Conservation (phyloP, 1,140 invertebrate genomes). For the Drosophila baimaii region DNA sequence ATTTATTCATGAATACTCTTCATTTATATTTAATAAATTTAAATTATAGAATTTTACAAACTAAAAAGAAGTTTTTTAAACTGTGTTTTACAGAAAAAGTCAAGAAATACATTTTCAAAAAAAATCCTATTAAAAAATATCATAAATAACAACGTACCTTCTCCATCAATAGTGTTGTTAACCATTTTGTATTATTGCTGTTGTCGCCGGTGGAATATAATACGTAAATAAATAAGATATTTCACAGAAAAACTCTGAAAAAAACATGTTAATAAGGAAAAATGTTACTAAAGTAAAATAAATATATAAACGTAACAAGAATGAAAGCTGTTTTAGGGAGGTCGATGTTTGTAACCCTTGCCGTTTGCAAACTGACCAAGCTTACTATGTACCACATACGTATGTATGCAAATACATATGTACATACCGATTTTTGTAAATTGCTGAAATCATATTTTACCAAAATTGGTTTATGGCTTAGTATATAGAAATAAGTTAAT, state of each 20-base stretch:
- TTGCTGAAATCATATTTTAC: too few relatives aligned
- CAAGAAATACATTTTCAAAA: background rate
- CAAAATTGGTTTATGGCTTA: too few relatives aligned
- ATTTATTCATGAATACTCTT: background rate
- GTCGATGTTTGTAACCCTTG: too few relatives aligned
- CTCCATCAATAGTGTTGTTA: background rate
- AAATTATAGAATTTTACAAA: too few relatives aligned
- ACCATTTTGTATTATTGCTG: background rate
- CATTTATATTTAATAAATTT: background rate
- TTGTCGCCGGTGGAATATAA: background rate
- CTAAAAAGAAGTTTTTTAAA: too few relatives aligned
- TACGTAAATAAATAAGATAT: too few relatives aligned
- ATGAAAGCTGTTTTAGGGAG: too few relatives aligned
- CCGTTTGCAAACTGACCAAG: too few relatives aligned
- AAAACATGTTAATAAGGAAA: background rate
- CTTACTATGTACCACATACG: too few relatives aligned
- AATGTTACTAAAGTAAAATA: background rate
- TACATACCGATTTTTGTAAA: too few relatives aligned
- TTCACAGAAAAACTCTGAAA: conserved; percentile 5
- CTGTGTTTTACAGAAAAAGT: background rate
- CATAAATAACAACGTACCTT: conserved; percentile 8
- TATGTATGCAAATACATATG: too few relatives aligned
- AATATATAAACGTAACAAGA: background rate
- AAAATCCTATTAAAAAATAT: background rate
- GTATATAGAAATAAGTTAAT: too few relatives aligned